Evolutionary conservation across 2,888 invertebrate species (phyloP), one percentile per base, ranked within the genome.

Genomic region (Polylopha cassiicola): DNA sequence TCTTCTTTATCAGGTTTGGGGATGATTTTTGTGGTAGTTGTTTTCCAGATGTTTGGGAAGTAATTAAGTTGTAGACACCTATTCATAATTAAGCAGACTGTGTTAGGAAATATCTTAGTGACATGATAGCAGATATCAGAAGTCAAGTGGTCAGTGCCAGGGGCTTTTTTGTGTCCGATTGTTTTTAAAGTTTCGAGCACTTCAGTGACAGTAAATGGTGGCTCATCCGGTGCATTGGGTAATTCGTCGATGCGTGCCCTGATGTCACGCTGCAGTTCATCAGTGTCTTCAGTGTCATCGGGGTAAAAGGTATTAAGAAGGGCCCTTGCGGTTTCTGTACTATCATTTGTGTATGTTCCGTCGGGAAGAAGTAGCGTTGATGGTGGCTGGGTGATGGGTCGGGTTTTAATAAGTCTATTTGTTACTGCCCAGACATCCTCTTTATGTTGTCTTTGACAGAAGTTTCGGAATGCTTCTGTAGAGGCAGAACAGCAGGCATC

Each of bases 41-140:
- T 13, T 29, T 58, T 58, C 59, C 59, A 60, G n/a, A n/a, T 8
- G 3, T 4, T 11, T 3, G 50, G 50, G 17, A 50, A 50, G 24
- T 36, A 6, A 1, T 34, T 26, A n/a, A n/a, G n/a, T n/a, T n/a
- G n/a, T n/a, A n/a, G n/a, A n/a, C n/a, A n/a, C n/a, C n/a, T n/a
- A n/a, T n/a, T n/a, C n/a, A n/a, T n/a, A n/a, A n/a, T n/a, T n/a
- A n/a, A n/a, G n/a, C n/a, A n/a, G n/a, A n/a, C n/a, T n/a, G n/a
- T n/a, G n/a, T n/a, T n/a, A n/a, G 37, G 37, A n/a, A 13, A 28
- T 2, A 1, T 10, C n/a, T n/a, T n/a, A n/a, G n/a, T n/a, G n/a
- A n/a, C n/a, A n/a, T n/a, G n/a, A n/a, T n/a, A n/a, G 16, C 37
- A 37, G 6, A 37, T 37, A 16, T 37, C 37, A 2, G 28, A 7